Evolutionary conservation across 2,888 invertebrate genomes (phyloP).

Genomic region (Acrocyrtus sp.): DNA sequence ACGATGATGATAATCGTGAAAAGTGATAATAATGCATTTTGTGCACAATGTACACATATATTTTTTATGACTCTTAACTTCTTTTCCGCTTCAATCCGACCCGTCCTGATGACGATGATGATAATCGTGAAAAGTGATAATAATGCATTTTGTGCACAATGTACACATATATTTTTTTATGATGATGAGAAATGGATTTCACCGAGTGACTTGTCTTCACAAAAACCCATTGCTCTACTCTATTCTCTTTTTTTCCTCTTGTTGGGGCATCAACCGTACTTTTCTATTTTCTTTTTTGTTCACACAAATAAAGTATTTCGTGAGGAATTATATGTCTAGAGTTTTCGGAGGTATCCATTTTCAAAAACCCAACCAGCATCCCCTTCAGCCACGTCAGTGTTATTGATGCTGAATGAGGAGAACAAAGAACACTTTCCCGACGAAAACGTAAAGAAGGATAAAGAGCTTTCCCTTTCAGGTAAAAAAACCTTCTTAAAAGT

Average conservation of each 20-base stretch:
- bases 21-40: slow-evolving; percentile 27
- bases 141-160: slow-evolving; percentile 11
- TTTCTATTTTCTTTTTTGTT: background rate
- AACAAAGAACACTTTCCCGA: background rate
- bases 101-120: slow-evolving; percentile 1
- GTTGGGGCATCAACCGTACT: background rate
- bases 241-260: background rate
- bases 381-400: background rate
- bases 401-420: background rate
- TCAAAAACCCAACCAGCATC: background rate
- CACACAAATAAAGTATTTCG: background rate
- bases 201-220: background rate
- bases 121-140: slow-evolving; percentile 24
- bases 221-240: background rate
- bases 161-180: no score
- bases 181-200: slow-evolving; percentile 35
- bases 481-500: background rate
- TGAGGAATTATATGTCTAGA: no score
- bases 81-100: slow-evolving; percentile 16
- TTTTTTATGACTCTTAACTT: slow-evolving; percentile 14
- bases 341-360: background rate
- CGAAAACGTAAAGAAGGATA: background rate
- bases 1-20: slow-evolving; percentile 11
- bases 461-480: background rate
- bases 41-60: background rate